A percentile compares a stretch with the other conserved stretches of the same genome.
These are phyloP conservation scores for Tanaodytes sp. DNA, from an alignment of 2,888 invertebrate genomes.

Conservation along the genomic window DNA sequence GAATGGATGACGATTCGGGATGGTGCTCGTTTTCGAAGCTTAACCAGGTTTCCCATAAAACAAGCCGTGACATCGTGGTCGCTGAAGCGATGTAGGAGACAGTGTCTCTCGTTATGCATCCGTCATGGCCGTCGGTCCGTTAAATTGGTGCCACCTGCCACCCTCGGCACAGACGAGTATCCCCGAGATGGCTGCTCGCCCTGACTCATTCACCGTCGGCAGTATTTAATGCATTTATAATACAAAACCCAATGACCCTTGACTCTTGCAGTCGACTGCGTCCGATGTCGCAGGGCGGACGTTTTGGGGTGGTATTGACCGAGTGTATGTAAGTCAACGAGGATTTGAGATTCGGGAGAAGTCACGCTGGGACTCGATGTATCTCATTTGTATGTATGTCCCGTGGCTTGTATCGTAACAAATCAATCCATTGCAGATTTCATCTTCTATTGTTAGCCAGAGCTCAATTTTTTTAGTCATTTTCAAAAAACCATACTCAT, in stretches of 20 bases:
- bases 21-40: constrained; percentile 46
- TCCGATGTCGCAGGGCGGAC: constrained; percentile 39
- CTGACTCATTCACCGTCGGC: constrained; percentile 56
- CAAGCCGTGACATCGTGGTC: constrained; percentile 71
- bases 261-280: constrained; percentile 61
- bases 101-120: constrained; percentile 66
- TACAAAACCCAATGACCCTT: constrained; percentile 68
- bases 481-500: no score
- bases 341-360: no score
- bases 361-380: no score
- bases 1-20: constrained; percentile 28
- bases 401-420: no score
- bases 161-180: constrained; percentile 59
- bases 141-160: constrained; percentile 74
- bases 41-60: constrained; percentile 66
- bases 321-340: constrained; percentile 27
- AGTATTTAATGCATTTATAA: constrained; percentile 71
- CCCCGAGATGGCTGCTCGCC: constrained; percentile 52
- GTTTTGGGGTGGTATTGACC: constrained; percentile 16
- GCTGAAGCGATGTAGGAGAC: constrained; percentile 62
- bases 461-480: no score
- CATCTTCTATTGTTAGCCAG: no score
- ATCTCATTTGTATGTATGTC: no score
- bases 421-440: no score
- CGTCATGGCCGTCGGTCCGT: constrained; percentile 72